These are phyloP conservation scores for Athene cunicularia DNA, from an alignment of 2,113 vertebrate species.

Conservation along the genomic window DNA sequence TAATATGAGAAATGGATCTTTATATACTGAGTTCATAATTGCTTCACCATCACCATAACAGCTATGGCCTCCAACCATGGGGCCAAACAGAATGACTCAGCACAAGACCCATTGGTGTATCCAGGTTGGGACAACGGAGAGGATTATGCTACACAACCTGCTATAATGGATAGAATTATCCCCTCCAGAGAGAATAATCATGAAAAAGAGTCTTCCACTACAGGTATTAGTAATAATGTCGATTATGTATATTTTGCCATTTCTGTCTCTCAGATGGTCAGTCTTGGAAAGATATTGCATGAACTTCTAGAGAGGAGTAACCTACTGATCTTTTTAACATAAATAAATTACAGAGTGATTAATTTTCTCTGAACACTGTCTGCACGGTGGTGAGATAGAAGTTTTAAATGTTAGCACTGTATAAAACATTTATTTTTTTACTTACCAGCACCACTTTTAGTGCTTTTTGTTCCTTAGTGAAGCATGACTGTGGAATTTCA, in stretches of 20 bases:
- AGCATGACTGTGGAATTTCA: background rate
- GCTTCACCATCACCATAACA: slow-evolving; percentile 55
- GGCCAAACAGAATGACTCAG: background rate
- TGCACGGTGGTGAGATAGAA: background rate
- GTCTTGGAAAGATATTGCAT: background rate
- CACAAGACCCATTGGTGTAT: background rate
- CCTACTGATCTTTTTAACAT: background rate
- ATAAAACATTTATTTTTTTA: background rate
- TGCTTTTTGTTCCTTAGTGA: background rate
- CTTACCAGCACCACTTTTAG: background rate
- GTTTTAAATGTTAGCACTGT: background rate
- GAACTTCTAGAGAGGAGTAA: background rate
- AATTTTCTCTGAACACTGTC: background rate
- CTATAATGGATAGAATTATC: background rate
- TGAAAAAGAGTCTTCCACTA: background rate
- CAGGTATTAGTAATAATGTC: slow-evolving; percentile 2
- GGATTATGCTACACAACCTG: background rate
- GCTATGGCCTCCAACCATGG: background rate
- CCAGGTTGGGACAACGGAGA: background rate
- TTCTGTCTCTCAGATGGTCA: background rate
- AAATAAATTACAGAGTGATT: background rate
- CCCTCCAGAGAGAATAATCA: background rate
- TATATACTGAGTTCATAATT: slow-evolving; percentile 53
- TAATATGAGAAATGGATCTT: slow-evolving; percentile 31
- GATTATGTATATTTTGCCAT: background rate